Conservation (phyloP, 2,797 vertebrate species). For the Darevskia mixta region DNA sequence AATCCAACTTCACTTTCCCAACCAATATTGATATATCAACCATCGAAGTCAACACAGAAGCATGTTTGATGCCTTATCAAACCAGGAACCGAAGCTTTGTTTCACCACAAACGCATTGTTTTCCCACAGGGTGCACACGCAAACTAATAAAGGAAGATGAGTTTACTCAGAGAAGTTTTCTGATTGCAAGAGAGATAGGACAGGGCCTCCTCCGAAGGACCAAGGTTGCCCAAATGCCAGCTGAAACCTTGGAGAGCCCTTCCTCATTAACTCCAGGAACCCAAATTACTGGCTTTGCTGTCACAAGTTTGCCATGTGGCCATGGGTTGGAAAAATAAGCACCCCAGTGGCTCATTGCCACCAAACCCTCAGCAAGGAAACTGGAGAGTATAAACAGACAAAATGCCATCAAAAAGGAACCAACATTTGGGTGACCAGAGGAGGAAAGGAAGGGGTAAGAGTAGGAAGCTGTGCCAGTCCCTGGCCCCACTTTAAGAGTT, state of each 20-base stretch:
- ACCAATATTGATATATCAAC: slow-evolving; percentile 11
- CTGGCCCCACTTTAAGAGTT: not conserved
- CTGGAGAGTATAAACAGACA: not conserved
- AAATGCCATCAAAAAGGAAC: not conserved
- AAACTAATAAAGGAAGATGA: no score
- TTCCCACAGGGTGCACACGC: not conserved
- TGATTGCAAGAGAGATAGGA: not conserved
- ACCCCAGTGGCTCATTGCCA: not conserved
- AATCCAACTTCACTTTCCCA: slow-evolving; percentile 14
- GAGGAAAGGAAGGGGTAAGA: not conserved
- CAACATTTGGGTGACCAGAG: not conserved
- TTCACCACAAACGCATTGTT: not conserved
- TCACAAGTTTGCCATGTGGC: slow-evolving; percentile 5
- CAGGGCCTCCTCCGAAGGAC: not conserved
- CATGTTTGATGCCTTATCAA: accelerated
- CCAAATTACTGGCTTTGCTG: not conserved
- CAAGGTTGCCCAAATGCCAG: not conserved
- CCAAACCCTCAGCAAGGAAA: not conserved
- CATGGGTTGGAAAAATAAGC: not conserved
- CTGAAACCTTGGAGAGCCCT: not conserved
- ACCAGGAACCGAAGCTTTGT: not conserved
- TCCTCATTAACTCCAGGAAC: not conserved
- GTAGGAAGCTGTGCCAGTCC: not conserved
- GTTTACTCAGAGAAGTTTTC: not conserved
- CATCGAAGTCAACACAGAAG: not conserved